Evolutionary conservation across 2,797 vertebrate species (phyloP), one percentile per base, ranked within the genome.

Genomic region (Schizopygopsis malacanthus): DNA sequence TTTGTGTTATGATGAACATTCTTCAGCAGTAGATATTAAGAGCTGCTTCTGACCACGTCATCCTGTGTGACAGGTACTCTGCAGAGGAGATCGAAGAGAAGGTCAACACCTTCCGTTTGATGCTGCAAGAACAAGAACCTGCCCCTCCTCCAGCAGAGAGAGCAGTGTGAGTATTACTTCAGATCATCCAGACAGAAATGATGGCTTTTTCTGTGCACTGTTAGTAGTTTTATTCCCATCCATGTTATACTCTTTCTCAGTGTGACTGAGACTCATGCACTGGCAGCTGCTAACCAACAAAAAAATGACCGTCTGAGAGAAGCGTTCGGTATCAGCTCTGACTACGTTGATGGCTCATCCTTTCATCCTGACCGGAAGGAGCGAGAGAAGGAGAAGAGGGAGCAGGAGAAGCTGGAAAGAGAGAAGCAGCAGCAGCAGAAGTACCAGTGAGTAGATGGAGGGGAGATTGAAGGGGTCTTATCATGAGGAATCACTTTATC

Each of bases 81-180:
- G 96, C 94, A 41, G 96, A 96, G 85, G 97, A 98, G 92, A 98
- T 98, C 12, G 97, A 97, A 76, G 97, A 98, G 91, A 98, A 98
- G 89, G 97, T 98, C 87, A 97, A 95, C 91, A 98, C 96, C 82
- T 98, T 98, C 92, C 95, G 97, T 43, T 93, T 97, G 94, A 97
- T 98, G 97, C 94, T 98, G 70, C 95, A 97, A 93, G 97, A 97
- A 93, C 88, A 97, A 90, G 96, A 97, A 91, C 96, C 96, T 2
- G 85, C 93, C 59, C 91, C 93, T 1, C 65, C 94, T 81, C 78
- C 92, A 9, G 88, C 91, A 15, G 95, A 97, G 47, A 96, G 94
- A 89, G 92, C 96, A 75, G 90, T 47, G 97, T 98, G 88, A 95
- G 96, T 92, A 13, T 43, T 72, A 7, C 67, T 43, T 61, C 4